These are phyloP conservation scores for Sphaerophoria taeniata DNA, from an alignment of 2,888 invertebrate species.

Conservation along the genomic window DNA sequence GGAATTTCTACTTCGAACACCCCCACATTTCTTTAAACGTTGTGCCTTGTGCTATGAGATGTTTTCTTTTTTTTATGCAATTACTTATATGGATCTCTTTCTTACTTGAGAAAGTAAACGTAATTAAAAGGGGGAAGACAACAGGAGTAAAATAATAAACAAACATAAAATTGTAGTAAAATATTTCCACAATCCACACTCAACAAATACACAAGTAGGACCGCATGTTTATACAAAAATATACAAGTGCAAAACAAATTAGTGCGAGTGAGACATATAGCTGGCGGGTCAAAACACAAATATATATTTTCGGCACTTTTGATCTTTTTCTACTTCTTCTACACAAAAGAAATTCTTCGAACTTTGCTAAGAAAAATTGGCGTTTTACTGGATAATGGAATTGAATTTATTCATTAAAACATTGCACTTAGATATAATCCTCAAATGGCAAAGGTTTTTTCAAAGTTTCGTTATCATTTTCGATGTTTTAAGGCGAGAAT, in stretches of 20 bases:
- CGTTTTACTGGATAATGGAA: neutral
- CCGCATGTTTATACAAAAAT: slow-evolving; percentile 16
- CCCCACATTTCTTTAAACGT: slow-evolving; percentile 21
- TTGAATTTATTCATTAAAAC: slow-evolving; percentile 10
- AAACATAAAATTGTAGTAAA: slow-evolving; percentile 66
- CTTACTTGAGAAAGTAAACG: slow-evolving; percentile 29
- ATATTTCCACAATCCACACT: slow-evolving; percentile 50
- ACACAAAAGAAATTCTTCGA: slow-evolving; percentile 57
- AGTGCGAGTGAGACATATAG: slow-evolving; percentile 36
- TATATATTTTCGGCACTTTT: slow-evolving; percentile 68
- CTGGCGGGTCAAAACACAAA: slow-evolving; percentile 39
- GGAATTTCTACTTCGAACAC: slow-evolving; percentile 5
- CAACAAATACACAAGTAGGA: slow-evolving; percentile 5
- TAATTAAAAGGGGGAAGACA: slow-evolving; percentile 17
- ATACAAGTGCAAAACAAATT: slow-evolving; percentile 15
- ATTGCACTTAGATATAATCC: slow-evolving; percentile 10
- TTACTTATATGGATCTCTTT: slow-evolving; percentile 6
- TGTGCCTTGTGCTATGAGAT: slow-evolving; percentile 4
- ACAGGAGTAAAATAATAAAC: slow-evolving; percentile 63
- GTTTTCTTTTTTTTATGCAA: slow-evolving; percentile 8
- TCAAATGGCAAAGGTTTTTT: neutral
- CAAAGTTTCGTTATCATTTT: slow-evolving; percentile 35
- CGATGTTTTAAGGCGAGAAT: slow-evolving; percentile 42
- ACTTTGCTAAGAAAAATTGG: neutral
- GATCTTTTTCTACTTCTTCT: slow-evolving; percentile 48